phyloP scores from a whole-genome alignment of 2,797 vertebrate genomes.

The Leptatherina wallacei region DNA sequence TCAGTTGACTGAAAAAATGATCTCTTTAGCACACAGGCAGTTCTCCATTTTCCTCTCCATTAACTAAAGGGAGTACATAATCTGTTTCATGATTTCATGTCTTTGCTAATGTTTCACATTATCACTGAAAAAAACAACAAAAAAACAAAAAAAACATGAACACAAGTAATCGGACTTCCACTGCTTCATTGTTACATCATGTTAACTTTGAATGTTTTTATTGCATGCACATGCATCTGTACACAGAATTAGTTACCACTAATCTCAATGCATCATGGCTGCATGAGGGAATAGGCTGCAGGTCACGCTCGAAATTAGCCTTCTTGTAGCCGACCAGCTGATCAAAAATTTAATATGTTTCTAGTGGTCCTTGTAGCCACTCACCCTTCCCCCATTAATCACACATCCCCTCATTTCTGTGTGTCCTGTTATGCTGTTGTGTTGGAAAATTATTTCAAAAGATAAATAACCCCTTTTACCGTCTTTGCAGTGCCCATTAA shows the following conservation, averaged over 20 bases:
- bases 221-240: slow-evolving; percentile 56
- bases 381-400: slow-evolving; percentile 15
- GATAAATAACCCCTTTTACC: slow-evolving; percentile 42
- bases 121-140: slow-evolving; percentile 21
- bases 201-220: slow-evolving; percentile 48
- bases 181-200: slow-evolving; percentile 13
- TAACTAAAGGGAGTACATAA: slow-evolving; percentile 70
- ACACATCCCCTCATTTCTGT: slow-evolving; percentile 13
- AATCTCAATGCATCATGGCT: slow-evolving; percentile 42
- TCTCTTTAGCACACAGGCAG: slow-evolving; percentile 56
- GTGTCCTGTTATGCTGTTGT: slow-evolving; percentile 22
- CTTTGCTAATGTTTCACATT: slow-evolving; percentile 57
- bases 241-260: slow-evolving; percentile 32
- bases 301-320: slow-evolving; percentile 33
- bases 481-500: slow-evolving; percentile 15
- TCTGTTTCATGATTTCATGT: slow-evolving; percentile 68
- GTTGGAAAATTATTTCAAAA: slow-evolving; percentile 14
- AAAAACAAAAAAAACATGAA: slow-evolving; percentile 18
- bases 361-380: slow-evolving; percentile 12
- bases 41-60: slow-evolving; percentile 80
- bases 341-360: slow-evolving; percentile 38
- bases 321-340: slow-evolving; percentile 9
- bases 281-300: slow-evolving; percentile 17
- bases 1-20: slow-evolving; percentile 64
- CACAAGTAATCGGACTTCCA: slow-evolving; percentile 31